phyloP scores from a whole-genome alignment of 2,888 invertebrate species.

The Hartigia nigra region DNA sequence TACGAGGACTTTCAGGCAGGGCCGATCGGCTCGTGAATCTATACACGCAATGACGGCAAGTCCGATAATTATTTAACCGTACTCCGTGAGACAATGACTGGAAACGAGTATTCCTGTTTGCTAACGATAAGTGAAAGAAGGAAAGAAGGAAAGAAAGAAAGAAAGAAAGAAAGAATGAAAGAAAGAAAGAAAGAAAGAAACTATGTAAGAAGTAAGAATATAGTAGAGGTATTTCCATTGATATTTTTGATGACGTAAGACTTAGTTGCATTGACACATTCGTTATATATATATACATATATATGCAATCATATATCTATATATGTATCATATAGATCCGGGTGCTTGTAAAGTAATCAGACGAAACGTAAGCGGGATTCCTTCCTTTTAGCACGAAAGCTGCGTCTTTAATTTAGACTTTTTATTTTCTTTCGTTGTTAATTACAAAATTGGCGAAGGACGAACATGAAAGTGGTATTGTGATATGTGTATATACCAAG shows the following conservation, averaged over 20 bases:
- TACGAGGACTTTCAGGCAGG: neutral
- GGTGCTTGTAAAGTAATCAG: constrained; percentile 60
- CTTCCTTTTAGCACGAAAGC: neutral
- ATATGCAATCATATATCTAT: constrained; percentile 4
- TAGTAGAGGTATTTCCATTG: constrained; percentile 60
- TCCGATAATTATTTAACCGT: constrained; percentile 31
- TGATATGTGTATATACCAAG: constrained; percentile 47
- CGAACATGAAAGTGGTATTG: constrained; percentile 43
- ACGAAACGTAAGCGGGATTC: constrained; percentile 23
- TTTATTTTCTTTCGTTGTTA: neutral
- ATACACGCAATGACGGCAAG: neutral
- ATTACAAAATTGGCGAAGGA: neutral
- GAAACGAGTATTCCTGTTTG: constrained; percentile 60
- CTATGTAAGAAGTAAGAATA: constrained; percentile 47
- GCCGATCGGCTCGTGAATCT: neutral
- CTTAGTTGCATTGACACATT: constrained; percentile 54
- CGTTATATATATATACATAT: constrained; percentile 21
- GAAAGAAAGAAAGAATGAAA: neutral
- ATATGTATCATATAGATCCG: constrained; percentile 16
- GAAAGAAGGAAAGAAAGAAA: neutral
- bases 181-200: constrained; percentile 32
- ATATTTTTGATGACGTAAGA: constrained; percentile 62
- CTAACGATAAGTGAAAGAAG: constrained; percentile 35
- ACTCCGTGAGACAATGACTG: constrained; percentile 55
- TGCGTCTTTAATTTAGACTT: neutral